A percentile compares a stretch with the other conserved stretches of the same genome.
Evolutionary conservation across 2,113 vertebrate genomes (phyloP).

Genomic region (Nerophis ophidion): DNA sequence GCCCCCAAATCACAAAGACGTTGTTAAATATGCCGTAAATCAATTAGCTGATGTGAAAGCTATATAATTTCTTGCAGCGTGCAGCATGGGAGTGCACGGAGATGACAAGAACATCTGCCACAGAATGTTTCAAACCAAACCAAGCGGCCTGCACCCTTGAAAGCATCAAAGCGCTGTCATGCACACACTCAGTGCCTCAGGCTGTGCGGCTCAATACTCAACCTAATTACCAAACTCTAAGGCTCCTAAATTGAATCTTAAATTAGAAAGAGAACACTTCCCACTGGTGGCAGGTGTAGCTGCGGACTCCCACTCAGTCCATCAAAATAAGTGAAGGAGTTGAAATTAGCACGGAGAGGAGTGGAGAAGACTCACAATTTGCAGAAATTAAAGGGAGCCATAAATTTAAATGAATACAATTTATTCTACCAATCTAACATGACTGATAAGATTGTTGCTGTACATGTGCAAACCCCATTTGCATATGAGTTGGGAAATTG

Average conservation of each 20-base stretch:
- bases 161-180: slow-evolving; percentile 17
- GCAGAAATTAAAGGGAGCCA: background rate
- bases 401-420: background rate
- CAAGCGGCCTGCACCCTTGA: background rate
- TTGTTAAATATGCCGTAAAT: too few relatives aligned
- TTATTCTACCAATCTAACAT: too few relatives aligned
- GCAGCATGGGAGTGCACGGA: too few relatives aligned
- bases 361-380: background rate
- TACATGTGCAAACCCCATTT: too few relatives aligned
- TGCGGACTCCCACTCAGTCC: slow-evolving; percentile 42
- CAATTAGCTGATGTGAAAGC: too few relatives aligned
- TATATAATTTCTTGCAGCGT: too few relatives aligned
- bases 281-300: slow-evolving; percentile 39
- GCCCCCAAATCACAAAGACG: too few relatives aligned
- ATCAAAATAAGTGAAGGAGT: slow-evolving; percentile 35
- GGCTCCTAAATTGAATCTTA: slow-evolving; percentile 55
- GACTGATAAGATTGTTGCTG: too few relatives aligned
- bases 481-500: too few relatives aligned
- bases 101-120: background rate
- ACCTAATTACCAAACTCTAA: slow-evolving; percentile 63
- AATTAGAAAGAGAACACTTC: slow-evolving; percentile 68
- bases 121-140: slow-evolving; percentile 7
- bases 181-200: slow-evolving; percentile 36
- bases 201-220: slow-evolving; percentile 40
- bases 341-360: slow-evolving; percentile 21